Conservation (phyloP, 2,888 invertebrate genomes). For the Pherbina coryleti region DNA sequence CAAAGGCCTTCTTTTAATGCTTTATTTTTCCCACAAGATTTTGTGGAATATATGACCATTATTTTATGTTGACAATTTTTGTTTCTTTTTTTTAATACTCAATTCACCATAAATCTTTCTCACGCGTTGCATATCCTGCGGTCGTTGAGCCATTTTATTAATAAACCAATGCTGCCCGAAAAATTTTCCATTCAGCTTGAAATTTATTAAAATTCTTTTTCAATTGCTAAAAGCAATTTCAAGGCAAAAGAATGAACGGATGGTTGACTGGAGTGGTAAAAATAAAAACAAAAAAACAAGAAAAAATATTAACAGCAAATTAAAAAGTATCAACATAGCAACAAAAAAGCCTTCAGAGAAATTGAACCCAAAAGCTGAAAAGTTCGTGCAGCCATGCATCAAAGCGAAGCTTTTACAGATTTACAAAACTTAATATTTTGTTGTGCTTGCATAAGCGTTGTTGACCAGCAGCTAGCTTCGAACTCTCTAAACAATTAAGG, state of each 20-base stretch:
- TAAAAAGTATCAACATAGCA: slow-evolving; percentile 7
- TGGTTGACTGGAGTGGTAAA: not conserved
- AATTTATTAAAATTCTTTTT: slow-evolving; percentile 31
- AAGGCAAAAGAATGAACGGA: not conserved
- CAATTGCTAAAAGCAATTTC: slow-evolving; percentile 4
- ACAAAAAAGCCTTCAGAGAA: not conserved
- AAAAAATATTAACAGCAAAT: slow-evolving; percentile 8
- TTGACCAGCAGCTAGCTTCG: slow-evolving; percentile 19
- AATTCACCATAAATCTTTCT: too few relatives aligned
- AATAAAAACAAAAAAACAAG: too few relatives aligned
- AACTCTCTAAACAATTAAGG: slow-evolving; percentile 26
- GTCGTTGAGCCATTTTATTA: not conserved
- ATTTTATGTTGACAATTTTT: too few relatives aligned
- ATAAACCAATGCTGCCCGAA: not conserved
- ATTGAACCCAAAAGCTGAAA: not conserved
- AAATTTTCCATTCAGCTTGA: slow-evolving; percentile 6
- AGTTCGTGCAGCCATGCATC: not conserved
- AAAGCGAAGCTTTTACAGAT: not conserved
- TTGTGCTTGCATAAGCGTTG: not conserved
- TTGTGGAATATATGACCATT: too few relatives aligned
- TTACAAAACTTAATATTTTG: not conserved
- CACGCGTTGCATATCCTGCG: too few relatives aligned
- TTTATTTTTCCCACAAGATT: too few relatives aligned
- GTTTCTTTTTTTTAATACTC: too few relatives aligned
- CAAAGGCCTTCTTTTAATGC: too few relatives aligned